Conservation (phyloP, 2,797 vertebrate species). For the Myripristis jacobus region DNA sequence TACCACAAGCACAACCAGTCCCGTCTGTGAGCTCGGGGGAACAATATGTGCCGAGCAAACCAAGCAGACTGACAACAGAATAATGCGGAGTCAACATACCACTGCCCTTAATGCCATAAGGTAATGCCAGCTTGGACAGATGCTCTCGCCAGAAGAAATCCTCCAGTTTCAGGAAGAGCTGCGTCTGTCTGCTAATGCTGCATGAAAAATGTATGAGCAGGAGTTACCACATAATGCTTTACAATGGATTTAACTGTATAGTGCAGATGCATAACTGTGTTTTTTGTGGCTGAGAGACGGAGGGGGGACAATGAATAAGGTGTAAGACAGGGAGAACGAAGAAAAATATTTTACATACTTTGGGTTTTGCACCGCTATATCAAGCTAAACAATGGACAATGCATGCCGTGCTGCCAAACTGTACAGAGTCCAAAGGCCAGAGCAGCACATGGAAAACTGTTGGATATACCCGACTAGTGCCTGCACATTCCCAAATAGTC, state of each 20-base stretch:
- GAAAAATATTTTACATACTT: slow-evolving; percentile 21
- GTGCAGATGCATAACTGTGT: slow-evolving; percentile 30
- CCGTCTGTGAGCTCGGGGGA: background rate
- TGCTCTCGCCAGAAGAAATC: slow-evolving; percentile 92
- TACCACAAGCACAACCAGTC: background rate
- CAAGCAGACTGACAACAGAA: slow-evolving; percentile 16
- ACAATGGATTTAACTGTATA: slow-evolving; percentile 11
- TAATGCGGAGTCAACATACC: slow-evolving; percentile 83
- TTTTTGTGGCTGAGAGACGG: slow-evolving; percentile 19
- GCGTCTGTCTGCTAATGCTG: slow-evolving; percentile 89
- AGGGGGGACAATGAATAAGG: slow-evolving; percentile 15
- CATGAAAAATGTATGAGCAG: slow-evolving; percentile 37
- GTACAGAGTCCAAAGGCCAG: slow-evolving; percentile 15
- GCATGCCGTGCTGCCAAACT: slow-evolving; percentile 41
- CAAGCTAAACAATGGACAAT: slow-evolving; percentile 65
- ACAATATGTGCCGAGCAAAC: background rate
- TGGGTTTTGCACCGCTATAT: background rate
- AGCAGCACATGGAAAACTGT: slow-evolving; percentile 35
- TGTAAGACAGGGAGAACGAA: background rate
- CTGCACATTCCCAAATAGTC: slow-evolving; percentile 42
- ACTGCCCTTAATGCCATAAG: slow-evolving; percentile 92
- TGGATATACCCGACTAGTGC: slow-evolving; percentile 4
- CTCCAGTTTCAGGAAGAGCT: slow-evolving; percentile 91
- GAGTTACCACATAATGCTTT: slow-evolving; percentile 35
- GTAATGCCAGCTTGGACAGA: slow-evolving; percentile 84